A percentile compares a stretch with the other conserved stretches of the same genome.
These are phyloP conservation scores for Solenodon paradoxus DNA, from an alignment of 2,113 vertebrate genomes.

Conservation along the genomic window DNA sequence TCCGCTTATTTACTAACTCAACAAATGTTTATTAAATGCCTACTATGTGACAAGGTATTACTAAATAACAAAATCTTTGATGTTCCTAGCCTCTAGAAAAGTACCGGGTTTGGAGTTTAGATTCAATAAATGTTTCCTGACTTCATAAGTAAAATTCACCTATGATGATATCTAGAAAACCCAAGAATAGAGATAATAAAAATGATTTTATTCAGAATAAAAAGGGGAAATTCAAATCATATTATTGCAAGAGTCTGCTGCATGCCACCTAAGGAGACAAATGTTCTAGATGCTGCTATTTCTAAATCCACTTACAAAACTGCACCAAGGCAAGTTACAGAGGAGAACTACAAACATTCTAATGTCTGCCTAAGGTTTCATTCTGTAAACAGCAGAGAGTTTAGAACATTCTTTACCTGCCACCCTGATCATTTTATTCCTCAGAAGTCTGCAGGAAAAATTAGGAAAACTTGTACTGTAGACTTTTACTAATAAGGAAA, in stretches of 20 bases:
- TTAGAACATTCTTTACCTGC: background rate
- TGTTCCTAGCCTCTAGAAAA: slow-evolving; percentile 2
- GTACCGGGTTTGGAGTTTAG: background rate
- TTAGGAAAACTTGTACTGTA: background rate
- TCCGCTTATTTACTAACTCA: background rate
- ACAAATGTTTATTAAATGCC: background rate
- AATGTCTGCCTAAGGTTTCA: background rate
- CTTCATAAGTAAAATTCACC: background rate
- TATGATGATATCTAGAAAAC: background rate
- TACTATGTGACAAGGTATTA: background rate
- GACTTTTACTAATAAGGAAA: background rate
- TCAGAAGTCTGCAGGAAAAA: background rate
- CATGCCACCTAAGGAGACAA: background rate
- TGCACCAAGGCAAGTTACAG: background rate
- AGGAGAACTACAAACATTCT: background rate
- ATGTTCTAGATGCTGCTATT: background rate
- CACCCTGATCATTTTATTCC: background rate
- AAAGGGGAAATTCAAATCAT: background rate
- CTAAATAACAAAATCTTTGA: background rate
- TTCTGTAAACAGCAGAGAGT: background rate
- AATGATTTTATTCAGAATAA: background rate
- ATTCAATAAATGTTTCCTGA: background rate
- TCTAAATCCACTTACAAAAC: background rate
- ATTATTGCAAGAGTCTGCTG: background rate
- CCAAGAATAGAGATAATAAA: background rate